Evolutionary conservation across 2,888 invertebrate species (phyloP).

Genomic region (Melieria omissa): DNA sequence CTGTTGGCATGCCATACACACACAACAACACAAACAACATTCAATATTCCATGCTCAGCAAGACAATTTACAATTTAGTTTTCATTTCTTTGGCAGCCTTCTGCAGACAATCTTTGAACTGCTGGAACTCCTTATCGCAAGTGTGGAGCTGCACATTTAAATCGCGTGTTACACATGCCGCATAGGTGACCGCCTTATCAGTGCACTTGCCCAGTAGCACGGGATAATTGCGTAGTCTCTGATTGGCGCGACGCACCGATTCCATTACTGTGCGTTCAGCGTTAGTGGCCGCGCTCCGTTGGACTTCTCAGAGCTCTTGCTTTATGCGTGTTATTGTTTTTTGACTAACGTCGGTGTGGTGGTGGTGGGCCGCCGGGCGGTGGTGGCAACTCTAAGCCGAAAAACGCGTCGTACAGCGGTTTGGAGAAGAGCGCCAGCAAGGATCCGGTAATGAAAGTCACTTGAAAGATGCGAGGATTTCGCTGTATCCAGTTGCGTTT

Average conservation of each 20-base stretch:
- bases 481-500: constrained; percentile 72
- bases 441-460: constrained; percentile 68
- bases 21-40: constrained; percentile 3
- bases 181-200: constrained; percentile 77
- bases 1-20: not conserved
- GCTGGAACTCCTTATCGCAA: constrained; percentile 81
- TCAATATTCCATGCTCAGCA: not conserved
- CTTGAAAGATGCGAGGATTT: constrained; percentile 73
- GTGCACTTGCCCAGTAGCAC: constrained; percentile 78
- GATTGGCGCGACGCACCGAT: constrained; percentile 80
- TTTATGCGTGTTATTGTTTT: not conserved
- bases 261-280: constrained; percentile 72
- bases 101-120: constrained; percentile 79
- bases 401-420: constrained; percentile 76
- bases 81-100: constrained; percentile 77
- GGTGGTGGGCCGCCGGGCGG: constrained; percentile 57
- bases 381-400: constrained; percentile 66
- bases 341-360: constrained; percentile 54
- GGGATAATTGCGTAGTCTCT: constrained; percentile 80
- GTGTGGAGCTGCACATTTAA: constrained; percentile 77
- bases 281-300: not conserved
- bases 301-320: not conserved
- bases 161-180: constrained; percentile 81
- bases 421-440: constrained; percentile 75
- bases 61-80: constrained; percentile 72